phyloP scores from a whole-genome alignment of 2,113 vertebrate species.

The Pterocles gutturalis region DNA sequence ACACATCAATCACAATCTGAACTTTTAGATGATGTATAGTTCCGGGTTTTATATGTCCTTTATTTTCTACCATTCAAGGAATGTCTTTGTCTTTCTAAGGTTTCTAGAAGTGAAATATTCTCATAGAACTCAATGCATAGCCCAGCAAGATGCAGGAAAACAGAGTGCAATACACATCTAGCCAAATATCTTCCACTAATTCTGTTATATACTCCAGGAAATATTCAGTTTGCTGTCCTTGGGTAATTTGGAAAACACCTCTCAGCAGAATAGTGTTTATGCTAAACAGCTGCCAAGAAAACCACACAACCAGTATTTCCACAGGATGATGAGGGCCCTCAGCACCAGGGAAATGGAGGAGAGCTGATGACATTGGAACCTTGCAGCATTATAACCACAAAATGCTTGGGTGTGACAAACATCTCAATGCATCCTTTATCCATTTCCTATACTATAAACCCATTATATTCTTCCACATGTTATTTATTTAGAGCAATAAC shows the following conservation, averaged over 20 bases:
- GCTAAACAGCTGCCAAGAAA: conserved; percentile 11
- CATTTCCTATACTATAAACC: not conserved
- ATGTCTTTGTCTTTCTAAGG: not conserved
- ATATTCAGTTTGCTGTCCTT: not conserved
- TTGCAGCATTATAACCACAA: fast-evolving
- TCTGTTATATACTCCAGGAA: not conserved
- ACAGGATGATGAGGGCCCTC: not conserved
- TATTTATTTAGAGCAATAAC: not conserved
- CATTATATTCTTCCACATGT: not conserved
- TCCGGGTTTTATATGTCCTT: not conserved
- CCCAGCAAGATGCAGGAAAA: not conserved
- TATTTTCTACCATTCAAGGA: conserved; percentile 1
- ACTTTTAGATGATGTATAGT: conserved; percentile 4
- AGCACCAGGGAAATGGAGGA: not conserved
- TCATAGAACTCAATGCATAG: not conserved
- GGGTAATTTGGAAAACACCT: not conserved
- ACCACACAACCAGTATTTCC: not conserved
- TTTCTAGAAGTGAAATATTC: not conserved
- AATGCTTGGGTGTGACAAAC: not conserved
- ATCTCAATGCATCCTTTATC: not conserved
- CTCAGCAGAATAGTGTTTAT: not conserved
- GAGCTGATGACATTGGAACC: not conserved
- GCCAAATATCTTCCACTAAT: not conserved
- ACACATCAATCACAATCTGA: conserved; percentile 17
- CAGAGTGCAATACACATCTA: not conserved